phyloP scores from a whole-genome alignment of 2,113 vertebrate genomes.

The Triplophysa dalaica region DNA sequence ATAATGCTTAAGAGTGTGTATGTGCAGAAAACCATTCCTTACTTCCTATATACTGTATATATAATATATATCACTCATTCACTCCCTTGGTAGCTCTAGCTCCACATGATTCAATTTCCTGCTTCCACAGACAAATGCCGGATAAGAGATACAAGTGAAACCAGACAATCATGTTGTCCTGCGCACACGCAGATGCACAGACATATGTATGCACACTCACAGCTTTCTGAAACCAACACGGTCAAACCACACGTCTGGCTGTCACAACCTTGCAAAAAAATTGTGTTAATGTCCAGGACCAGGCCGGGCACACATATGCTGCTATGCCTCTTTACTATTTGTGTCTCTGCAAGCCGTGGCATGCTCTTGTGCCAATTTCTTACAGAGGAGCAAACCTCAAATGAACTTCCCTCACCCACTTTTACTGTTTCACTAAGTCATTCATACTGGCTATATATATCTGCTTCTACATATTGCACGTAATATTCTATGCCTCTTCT shows the following conservation, averaged over 20 bases:
- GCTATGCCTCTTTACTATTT: neutral
- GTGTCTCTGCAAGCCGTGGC: neutral
- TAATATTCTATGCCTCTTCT: neutral
- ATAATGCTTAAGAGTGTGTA: neutral
- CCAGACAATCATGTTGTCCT: neutral
- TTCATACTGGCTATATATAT: constrained; percentile 3
- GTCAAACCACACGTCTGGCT: constrained; percentile 11
- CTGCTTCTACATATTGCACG: neutral
- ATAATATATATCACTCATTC: neutral
- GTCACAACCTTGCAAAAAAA: constrained; percentile 26
- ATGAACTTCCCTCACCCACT: neutral
- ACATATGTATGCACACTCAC: constrained; percentile 5
- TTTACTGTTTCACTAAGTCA: constrained; percentile 4
- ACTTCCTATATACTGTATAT: neutral
- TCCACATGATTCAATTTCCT: neutral
- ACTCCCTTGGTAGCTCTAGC: neutral
- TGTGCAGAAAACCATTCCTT: neutral
- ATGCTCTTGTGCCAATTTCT: constrained; percentile 13
- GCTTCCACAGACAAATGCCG: neutral
- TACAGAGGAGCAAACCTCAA: neutral
- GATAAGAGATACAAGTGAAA: neutral
- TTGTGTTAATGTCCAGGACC: constrained; percentile 6
- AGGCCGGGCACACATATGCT: neutral
- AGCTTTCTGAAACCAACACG: neutral
- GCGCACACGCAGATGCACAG: neutral